phyloP scores from a whole-genome alignment of 2,797 vertebrate species.

The Anguilla anguilla region DNA sequence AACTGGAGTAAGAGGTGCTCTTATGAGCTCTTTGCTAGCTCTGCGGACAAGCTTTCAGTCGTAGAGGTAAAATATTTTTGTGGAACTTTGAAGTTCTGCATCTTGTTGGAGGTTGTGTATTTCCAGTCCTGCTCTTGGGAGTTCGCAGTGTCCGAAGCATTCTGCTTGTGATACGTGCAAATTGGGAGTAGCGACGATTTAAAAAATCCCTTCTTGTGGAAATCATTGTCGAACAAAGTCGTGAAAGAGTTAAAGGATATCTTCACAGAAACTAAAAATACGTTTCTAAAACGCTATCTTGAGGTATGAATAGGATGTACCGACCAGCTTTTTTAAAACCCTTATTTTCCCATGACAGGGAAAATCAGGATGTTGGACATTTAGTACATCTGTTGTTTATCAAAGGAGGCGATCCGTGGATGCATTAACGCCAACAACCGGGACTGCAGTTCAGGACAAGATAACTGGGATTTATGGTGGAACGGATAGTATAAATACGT shows the following conservation, averaged over 20 bases:
- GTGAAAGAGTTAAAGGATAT: slow-evolving; percentile 66
- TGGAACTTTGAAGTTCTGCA: slow-evolving; percentile 53
- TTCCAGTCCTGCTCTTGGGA: slow-evolving; percentile 27
- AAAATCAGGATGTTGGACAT: slow-evolving; percentile 29
- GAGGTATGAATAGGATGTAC: slow-evolving; percentile 65
- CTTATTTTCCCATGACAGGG: slow-evolving; percentile 41
- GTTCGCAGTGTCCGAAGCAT: slow-evolving; percentile 54
- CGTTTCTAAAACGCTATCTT: slow-evolving; percentile 58
- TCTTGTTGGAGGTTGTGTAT: slow-evolving; percentile 46
- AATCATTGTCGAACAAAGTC: neutral
- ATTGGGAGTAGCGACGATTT: slow-evolving; percentile 35
- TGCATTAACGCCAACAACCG: slow-evolving; percentile 34
- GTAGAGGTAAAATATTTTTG: neutral
- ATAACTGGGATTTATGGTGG: neutral
- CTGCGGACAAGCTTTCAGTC: slow-evolving; percentile 67
- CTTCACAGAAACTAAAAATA: neutral
- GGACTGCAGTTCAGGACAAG: neutral
- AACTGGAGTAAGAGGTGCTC: slow-evolving; percentile 62
- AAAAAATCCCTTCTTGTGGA: neutral
- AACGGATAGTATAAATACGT: neutral
- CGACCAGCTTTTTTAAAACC: slow-evolving; percentile 42
- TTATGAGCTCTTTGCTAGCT: slow-evolving; percentile 43
- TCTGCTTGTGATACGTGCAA: slow-evolving; percentile 29
- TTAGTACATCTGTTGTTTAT: slow-evolving; percentile 17
- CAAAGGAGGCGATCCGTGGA: slow-evolving; percentile 55